A percentile compares a stretch with the other conserved stretches of the same genome.
Evolutionary conservation across 1,140 invertebrate genomes (phyloP).

Genomic region (Atta cephalotes): DNA sequence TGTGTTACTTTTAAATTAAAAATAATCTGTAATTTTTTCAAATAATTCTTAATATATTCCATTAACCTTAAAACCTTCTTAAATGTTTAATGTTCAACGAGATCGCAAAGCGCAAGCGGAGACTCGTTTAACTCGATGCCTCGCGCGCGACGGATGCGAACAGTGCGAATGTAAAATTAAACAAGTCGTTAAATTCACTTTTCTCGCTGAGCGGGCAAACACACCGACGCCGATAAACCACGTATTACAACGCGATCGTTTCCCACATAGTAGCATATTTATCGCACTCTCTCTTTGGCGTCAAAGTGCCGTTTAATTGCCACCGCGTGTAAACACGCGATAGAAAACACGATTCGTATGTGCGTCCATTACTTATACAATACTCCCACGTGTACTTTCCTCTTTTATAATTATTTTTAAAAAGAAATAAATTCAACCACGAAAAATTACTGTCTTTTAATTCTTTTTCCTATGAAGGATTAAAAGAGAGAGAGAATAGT

Average conservation of each 20-base stretch:
- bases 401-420: not conserved
- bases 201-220: conserved; percentile 37
- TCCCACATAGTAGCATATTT: conserved; percentile 34
- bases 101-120: not conserved
- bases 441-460: not conserved
- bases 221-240: conserved; percentile 36
- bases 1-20: too few relatives aligned
- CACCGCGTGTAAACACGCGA: conserved; percentile 36
- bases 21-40: too few relatives aligned
- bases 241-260: conserved; percentile 39
- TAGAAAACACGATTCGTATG: not conserved
- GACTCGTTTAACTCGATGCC: not conserved
- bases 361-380: conserved; percentile 12
- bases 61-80: too few relatives aligned
- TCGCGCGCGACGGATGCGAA: not conserved
- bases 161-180: conserved; percentile 45
- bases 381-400: not conserved
- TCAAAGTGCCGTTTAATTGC: conserved; percentile 47
- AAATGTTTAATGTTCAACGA: conserved; percentile 1
- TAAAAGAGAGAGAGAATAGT: not conserved
- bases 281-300: conserved; percentile 26
- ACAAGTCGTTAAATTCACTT: conserved; percentile 56
- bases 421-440: not conserved
- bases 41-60: too few relatives aligned
- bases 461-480: not conserved